Base-by-base conservation (phyloP, 1,140 invertebrate genomes). In the Apis dorsata region DNA sequence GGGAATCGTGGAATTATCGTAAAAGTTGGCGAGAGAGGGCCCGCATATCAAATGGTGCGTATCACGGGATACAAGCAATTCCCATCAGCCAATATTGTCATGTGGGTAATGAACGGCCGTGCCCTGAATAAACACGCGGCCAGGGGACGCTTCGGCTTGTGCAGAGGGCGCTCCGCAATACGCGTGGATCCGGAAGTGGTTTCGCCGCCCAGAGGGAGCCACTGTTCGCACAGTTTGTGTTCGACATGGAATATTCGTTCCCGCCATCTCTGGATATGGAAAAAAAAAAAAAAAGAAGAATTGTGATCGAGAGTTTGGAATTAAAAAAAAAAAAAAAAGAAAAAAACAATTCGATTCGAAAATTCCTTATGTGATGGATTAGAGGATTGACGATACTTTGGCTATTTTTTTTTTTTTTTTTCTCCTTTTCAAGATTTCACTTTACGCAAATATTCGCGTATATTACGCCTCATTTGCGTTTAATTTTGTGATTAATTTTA, bases 21-120 rank as follows among this genome's bases (percentile, higher is more conserved):
- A 59, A 73, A 73, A 73, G 71, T 65, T 24, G 68, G 68, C 68
- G 73, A 49, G 44, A 59, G 53, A 82, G 81, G 83, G 88, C 92
- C 91, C 93, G 92, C 92, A 93, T 93, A 92, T 93, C 92, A 93
- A 93, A 93, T 93, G 92, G 91, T 90, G 92, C 92, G 90, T 93
- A 91, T 92, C 92, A 90, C 90, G 91, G 89, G 89, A 90, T 93
- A 92, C 92, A 91, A 92, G 91, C 92, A 92, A 93, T 92, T 93
- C 90, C 91, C 92, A 93, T 93, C 91, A 93, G 92, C 92, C 92
- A 93, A 93, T 93, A 93, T 93, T 93, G 92, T 93, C 93, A 92
- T 93, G 92, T 92, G 92, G 92, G 92, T 92, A 93, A 93, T 93
- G 93, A 93, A 93, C 90, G 90, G 82, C 85, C 89, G 90, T 90